Evolutionary conservation across 2,888 invertebrate genomes (phyloP).

Genomic region (Pharmacophagus antenor): DNA sequence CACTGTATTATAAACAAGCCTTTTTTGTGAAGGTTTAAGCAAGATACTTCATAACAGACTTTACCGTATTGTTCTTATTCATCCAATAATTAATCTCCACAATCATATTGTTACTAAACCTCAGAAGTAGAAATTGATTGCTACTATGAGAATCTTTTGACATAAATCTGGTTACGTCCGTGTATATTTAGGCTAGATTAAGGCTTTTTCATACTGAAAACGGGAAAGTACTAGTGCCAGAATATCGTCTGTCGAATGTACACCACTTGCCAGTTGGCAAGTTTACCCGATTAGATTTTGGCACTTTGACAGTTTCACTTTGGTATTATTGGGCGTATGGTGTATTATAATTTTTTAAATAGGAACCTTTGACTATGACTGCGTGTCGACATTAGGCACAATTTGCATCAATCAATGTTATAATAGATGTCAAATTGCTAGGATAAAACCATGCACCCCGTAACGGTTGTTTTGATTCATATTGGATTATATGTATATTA

Average conservation of each 20-base stretch:
- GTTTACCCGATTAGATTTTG: constrained; percentile 23
- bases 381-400: too few species aligned
- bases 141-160: neutral
- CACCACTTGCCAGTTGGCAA: constrained; percentile 26
- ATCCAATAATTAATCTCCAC: too few species aligned
- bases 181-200: constrained; percentile 12
- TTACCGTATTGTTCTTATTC: too few species aligned
- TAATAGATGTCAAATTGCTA: too few species aligned
- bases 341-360: neutral
- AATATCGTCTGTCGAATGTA: constrained; percentile 17
- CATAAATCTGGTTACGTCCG: neutral
- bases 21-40: too few species aligned
- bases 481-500: too few species aligned
- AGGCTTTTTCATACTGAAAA: constrained; percentile 9
- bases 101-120: neutral
- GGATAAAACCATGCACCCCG: too few species aligned
- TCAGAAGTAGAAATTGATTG: neutral
- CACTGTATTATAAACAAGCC: too few species aligned
- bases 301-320: constrained; percentile 24
- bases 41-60: too few species aligned
- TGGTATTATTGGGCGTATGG: neutral
- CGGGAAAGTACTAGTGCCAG: constrained; percentile 3
- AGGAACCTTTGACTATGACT: too few species aligned
- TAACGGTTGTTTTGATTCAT: too few species aligned
- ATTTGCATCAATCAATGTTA: too few species aligned